Base-by-base conservation (phyloP, 2,797 vertebrate species). In the Brachyalestes nurse region DNA sequence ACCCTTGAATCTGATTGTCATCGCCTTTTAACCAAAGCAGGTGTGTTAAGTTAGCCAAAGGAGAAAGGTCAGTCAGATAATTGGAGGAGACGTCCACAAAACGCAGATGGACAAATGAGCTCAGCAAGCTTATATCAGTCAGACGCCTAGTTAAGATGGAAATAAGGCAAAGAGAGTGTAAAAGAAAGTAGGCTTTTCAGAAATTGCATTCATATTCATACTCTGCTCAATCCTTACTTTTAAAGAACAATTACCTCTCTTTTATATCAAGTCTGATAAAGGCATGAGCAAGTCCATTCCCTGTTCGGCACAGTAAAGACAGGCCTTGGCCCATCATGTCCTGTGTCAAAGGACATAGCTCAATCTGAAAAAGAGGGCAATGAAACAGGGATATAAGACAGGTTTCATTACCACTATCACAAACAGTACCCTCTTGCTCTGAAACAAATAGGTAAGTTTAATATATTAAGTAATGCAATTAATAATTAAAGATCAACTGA, bases 41-140 rank as follows among this genome's bases (percentile, higher is more conserved):
- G 58, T 98, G 94, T 0, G 91, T 96, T 78, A 99, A 93, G 62
- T 81, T 75, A 40, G 91, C 92, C 88, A 99, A 87, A 0, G 97
- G 93, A 28, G 94, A 92, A 71, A 99, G 90, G 90, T 98, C 96
- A 10, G 85, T 87, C 19, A 99, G 86, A 73, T 90, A 88, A 90
- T 99, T 99, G 82, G 93, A 94, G 57, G 97, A 97, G 73, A 99
- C 12, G 84, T 99, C 96, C 92, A 99, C 92, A 7, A 97, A 99
- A 40, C 96, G 95, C 82, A 99, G 88, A 82, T 99, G 97, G 89
- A 96, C 86, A 82, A 93, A 99, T 82, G 79, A 87, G 83, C 91
- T 79, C 0, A 99, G 89, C 70, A 95, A 83, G 71, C 81, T 49
- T 75, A 99, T 95, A 80, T 98, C 96, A 67, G 91, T 95, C 88